Evolutionary conservation across 2,888 invertebrate genomes (phyloP), one percentile per base, ranked within the genome.

Genomic region (Lepidocyrtinus sp.): DNA sequence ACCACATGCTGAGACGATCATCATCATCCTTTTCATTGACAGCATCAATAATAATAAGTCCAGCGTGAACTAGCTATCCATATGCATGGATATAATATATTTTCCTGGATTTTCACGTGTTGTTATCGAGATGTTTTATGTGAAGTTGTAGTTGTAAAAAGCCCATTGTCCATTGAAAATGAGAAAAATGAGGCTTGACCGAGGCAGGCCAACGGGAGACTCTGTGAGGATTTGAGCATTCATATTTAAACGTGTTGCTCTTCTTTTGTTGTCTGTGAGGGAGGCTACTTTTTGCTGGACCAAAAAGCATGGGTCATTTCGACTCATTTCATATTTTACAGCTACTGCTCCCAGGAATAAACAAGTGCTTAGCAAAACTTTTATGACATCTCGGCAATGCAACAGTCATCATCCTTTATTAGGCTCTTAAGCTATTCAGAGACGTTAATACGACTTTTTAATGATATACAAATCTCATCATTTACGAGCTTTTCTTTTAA

Each of bases 131-230:
- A n/a, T n/a, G n/a, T 50, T 12, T 50, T 50, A n/a, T 50, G n/a
- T 50, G 17, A 50, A 50, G 50, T 15, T 50, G 15, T 12, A 50
- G 2, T 50, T 12, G 50, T 50, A 50, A 50, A 36, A 50, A 67
- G 65, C 24, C 77, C 67, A 77, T 77, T 77, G 77, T 77, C 77
- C 77, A 77, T 77, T 77, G 45, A 59, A 64, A n/a, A 62, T 26
- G 77, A 50, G 17, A 50, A 36, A 50, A 50, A 50, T 50, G n/a
- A 50, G 50, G 50, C 50, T 50, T 50, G 50, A 50, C 50, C 50
- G 15, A 50, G 50, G 36, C 36, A 50, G 50, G 15, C 50, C 50
- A 50, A 50, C 50, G 17, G 50, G 50, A 17, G 50, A 50, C 17
- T 2, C 12, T 36, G 36, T 36, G 36, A 7, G 5, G 36, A 7